Evolutionary conservation across 2,888 invertebrate genomes (phyloP).

Genomic region (Archaeoteleia sp.): DNA sequence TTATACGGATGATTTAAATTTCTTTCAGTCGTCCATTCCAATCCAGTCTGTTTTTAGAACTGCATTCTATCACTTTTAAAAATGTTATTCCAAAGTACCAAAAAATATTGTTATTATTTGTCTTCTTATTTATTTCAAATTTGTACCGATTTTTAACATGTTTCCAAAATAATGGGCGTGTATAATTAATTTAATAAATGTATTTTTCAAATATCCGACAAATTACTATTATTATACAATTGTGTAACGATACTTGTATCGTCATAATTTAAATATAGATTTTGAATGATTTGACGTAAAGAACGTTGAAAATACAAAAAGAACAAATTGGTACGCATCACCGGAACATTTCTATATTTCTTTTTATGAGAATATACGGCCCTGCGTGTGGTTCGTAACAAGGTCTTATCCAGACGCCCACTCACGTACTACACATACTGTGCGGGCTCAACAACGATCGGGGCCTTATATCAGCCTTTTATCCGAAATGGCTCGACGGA

Average conservation of each 20-base stretch:
- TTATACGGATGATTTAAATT: slow-evolving; percentile 30
- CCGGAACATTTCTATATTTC: slow-evolving; percentile 30
- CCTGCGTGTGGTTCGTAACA: slow-evolving; percentile 69
- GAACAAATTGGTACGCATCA: slow-evolving; percentile 28
- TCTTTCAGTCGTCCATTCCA: slow-evolving; percentile 31
- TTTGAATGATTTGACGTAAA: neutral
- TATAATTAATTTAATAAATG: no score
- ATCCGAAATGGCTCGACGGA: slow-evolving; percentile 66
- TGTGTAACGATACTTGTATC: no score
- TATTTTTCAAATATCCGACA: no score
- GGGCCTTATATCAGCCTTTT: slow-evolving; percentile 67
- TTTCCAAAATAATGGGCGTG: no score
- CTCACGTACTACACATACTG: slow-evolving; percentile 54
- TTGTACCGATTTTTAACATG: no score
- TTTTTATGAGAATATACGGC: slow-evolving; percentile 58
- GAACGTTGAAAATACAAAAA: neutral
- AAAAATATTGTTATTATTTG: no score
- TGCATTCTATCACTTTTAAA: no score
- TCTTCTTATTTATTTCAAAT: no score
- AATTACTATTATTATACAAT: no score
- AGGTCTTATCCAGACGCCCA: slow-evolving; percentile 70
- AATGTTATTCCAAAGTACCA: no score
- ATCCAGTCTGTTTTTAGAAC: no score
- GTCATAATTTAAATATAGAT: neutral
- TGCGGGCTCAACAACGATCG: slow-evolving; percentile 58